Percentiles rank a stretch among this genome's conserved stretches.
Conservation (phyloP, 2,797 vertebrate genomes). For the Pseudomugil tenellus region DNA sequence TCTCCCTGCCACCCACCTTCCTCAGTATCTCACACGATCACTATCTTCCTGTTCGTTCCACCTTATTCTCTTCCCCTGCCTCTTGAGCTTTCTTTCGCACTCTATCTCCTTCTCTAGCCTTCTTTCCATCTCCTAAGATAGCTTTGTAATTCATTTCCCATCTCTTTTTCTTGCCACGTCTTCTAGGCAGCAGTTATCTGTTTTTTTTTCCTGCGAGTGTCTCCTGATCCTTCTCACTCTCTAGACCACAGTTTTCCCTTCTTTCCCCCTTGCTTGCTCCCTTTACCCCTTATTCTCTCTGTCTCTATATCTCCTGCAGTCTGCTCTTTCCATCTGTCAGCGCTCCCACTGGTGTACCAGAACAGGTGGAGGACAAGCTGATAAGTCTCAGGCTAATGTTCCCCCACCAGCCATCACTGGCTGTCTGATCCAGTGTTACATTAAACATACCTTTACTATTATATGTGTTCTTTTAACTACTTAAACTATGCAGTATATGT, state of each 20-base stretch:
- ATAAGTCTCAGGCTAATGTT: constrained; percentile 58
- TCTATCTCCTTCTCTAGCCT: constrained; percentile 33
- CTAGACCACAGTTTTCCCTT: constrained; percentile 14
- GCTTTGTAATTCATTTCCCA: constrained; percentile 42
- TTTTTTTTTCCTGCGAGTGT: constrained; percentile 8
- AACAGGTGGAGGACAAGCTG: constrained; percentile 63
- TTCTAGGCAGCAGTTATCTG: constrained; percentile 45
- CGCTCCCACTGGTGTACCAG: constrained; percentile 43
- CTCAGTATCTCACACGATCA: constrained; percentile 39
- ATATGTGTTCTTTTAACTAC: constrained; percentile 32
- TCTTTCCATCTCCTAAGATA: constrained; percentile 44
- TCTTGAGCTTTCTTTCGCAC: constrained; percentile 50
- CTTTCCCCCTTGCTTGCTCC: constrained; percentile 11
- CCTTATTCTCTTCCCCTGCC: constrained; percentile 49
- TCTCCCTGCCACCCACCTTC: constrained; percentile 58
- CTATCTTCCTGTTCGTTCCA: constrained; percentile 59
- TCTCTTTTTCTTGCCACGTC: constrained; percentile 19
- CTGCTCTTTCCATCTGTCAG: constrained; percentile 22
- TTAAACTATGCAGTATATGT: constrained; percentile 38
- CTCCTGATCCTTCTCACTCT: constrained; percentile 25
- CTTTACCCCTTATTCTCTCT: constrained; percentile 30
- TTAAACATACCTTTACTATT: constrained; percentile 41
- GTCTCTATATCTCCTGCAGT: constrained; percentile 13
- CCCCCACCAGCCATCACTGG: constrained; percentile 47
- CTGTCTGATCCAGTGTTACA: constrained; percentile 46